A percentile compares a stretch with the other conserved stretches of the same genome.
phyloP scores from a whole-genome alignment of 2,113 vertebrate species.

The Hipposideros armiger region DNA sequence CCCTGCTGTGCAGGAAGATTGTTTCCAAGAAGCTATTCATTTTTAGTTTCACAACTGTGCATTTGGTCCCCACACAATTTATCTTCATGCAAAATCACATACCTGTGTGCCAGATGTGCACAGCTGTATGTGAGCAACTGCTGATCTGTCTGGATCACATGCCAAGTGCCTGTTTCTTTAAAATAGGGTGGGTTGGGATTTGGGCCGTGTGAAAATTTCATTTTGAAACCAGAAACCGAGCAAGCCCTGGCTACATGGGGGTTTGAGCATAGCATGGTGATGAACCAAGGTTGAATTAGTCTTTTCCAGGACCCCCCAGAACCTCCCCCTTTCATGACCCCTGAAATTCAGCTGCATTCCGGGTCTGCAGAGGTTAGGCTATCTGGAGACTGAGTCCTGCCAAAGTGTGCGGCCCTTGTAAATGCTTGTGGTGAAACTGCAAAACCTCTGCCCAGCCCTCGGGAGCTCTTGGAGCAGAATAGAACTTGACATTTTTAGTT shows the following conservation, averaged over 20 bases:
- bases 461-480: slow-evolving; percentile 75
- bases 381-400: slow-evolving; percentile 62
- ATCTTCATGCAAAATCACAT: slow-evolving; percentile 81
- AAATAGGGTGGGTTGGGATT: slow-evolving; percentile 80
- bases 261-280: slow-evolving; percentile 54
- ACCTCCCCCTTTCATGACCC: slow-evolving; percentile 52
- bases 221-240: slow-evolving; percentile 83
- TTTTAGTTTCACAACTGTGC: slow-evolving; percentile 82
- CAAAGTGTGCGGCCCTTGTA: slow-evolving; percentile 71
- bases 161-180: slow-evolving; percentile 84
- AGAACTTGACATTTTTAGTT: slow-evolving; percentile 79
- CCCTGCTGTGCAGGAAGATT: slow-evolving; percentile 79
- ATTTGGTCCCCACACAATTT: slow-evolving; percentile 83
- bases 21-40: slow-evolving; percentile 83
- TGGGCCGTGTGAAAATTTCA: slow-evolving; percentile 81
- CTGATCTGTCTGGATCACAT: slow-evolving; percentile 77
- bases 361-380: slow-evolving; percentile 58
- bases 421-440: slow-evolving; percentile 79
- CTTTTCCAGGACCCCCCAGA: slow-evolving; percentile 77
- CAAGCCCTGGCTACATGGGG: background rate
- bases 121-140: slow-evolving; percentile 82
- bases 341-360: slow-evolving; percentile 55
- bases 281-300: slow-evolving; percentile 63
- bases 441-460: slow-evolving; percentile 77
- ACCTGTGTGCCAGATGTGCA: slow-evolving; percentile 85